Evolutionary conservation across 1,140 invertebrate species (phyloP), one percentile per base, ranked within the genome.

Genomic region (Cephus cinctus): DNA sequence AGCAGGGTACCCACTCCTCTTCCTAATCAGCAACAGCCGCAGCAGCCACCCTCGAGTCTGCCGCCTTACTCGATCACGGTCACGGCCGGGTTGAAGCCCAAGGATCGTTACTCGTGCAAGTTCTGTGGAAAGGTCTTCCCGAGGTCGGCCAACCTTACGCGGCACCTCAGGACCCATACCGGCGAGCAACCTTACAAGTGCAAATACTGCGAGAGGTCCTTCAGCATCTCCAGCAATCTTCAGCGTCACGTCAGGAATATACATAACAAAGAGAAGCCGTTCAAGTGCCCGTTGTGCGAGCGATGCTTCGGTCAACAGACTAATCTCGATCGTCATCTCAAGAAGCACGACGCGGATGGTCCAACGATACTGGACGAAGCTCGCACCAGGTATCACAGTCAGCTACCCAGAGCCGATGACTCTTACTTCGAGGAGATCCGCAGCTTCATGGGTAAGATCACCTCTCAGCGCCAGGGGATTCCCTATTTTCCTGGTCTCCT

Each of bases 201-300:
- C 78, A 92, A 96, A 68, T 98, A 96, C 77, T 99, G 97, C 78
- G 96, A 99, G 71, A 81, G 97, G 47, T 97, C 94, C 23, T 99
- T 99, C 78, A 96, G 93, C 65, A 99, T 99, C 74, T 96, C 95
- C 1, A 98, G 94, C 36, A 99, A 99, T 67, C 80, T 99, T 20
- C 98, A 99, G 75, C 84, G 98, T 40, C 98, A 99, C 77, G 96
- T 99, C 14, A 81, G 98, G 22, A 99, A 99, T 73, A 99, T 99
- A 56, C 98, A 99, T 76, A 98, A 99, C 77, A 98, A 97, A 72
- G 92, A 94, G 70, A 89, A 91, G 52, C 91, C 92, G 12, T 94
- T 92, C 75, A 88, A 89, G 62, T 92, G 89, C 72, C 87, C 88
- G 47, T 80, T 90, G 21, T 90, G 89, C 65, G 89, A 93, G 67